Evolutionary conservation across 2,888 invertebrate genomes (phyloP).

Genomic region (Acronicta alni): DNA sequence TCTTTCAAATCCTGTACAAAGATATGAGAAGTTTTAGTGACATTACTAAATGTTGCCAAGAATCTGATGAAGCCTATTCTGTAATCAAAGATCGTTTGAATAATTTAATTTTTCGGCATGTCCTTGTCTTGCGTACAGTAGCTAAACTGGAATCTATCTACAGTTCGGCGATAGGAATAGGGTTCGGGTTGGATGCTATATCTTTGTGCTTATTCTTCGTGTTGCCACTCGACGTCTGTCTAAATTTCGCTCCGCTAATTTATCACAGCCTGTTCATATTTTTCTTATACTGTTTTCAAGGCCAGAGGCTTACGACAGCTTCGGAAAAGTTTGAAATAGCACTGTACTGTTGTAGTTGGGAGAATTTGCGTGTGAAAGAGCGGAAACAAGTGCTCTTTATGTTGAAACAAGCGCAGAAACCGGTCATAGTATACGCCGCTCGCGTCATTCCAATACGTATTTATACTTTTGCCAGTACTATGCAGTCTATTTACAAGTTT

Average conservation of each 20-base stretch:
- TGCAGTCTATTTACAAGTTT: slow-evolving; percentile 68
- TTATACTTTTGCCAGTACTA: slow-evolving; percentile 61
- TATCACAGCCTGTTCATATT: slow-evolving; percentile 58
- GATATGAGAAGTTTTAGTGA: slow-evolving; percentile 55
- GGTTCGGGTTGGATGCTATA: slow-evolving; percentile 57
- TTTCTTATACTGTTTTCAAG: slow-evolving; percentile 66
- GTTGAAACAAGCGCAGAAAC: slow-evolving; percentile 63
- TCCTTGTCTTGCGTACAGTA: slow-evolving; percentile 54
- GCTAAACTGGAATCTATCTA: slow-evolving; percentile 59
- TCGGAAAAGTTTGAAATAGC: slow-evolving; percentile 63
- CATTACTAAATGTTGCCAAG: slow-evolving; percentile 23
- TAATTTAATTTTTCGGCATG: slow-evolving; percentile 56
- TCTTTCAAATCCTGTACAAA: slow-evolving; percentile 58
- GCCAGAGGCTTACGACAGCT: slow-evolving; percentile 66
- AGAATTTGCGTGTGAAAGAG: slow-evolving; percentile 57
- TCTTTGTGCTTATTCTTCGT: slow-evolving; percentile 63
- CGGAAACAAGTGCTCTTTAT: slow-evolving; percentile 61
- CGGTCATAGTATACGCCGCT: slow-evolving; percentile 61
- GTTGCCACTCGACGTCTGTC: slow-evolving; percentile 59
- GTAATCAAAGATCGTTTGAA: slow-evolving; percentile 48
- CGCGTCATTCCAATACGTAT: slow-evolving; percentile 63
- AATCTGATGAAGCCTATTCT: slow-evolving; percentile 31
- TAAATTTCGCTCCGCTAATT: slow-evolving; percentile 60
- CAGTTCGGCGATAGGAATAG: slow-evolving; percentile 55
- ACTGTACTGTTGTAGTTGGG: slow-evolving; percentile 68